These are phyloP conservation scores for Sebastes diploproa DNA, from an alignment of 2,797 vertebrate genomes.

Conservation along the genomic window DNA sequence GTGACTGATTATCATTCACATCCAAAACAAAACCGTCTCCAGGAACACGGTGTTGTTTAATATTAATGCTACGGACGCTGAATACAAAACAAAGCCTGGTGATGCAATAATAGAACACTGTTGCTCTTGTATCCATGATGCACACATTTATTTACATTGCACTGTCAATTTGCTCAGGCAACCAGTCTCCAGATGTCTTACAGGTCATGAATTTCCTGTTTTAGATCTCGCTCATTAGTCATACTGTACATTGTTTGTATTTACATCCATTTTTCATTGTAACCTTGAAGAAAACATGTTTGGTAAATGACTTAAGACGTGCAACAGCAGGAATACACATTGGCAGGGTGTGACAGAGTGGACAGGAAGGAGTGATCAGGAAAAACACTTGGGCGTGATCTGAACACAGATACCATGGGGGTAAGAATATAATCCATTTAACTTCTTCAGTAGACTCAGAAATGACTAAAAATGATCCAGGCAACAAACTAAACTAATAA, in stretches of 20 bases:
- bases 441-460: not conserved
- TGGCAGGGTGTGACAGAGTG: not conserved
- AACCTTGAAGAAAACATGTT: not conserved
- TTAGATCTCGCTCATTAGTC: slow-evolving; percentile 3
- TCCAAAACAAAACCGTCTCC: not conserved
- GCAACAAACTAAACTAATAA: not conserved
- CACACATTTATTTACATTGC: not conserved
- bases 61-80: not conserved
- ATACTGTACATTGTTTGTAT: slow-evolving; percentile 3
- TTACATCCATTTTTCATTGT: not conserved
- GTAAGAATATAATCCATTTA: not conserved
- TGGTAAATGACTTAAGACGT: not conserved
- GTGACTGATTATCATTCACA: not conserved
- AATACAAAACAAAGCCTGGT: not conserved
- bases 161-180: too few relatives aligned
- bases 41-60: not conserved
- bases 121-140: not conserved
- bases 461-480: not conserved
- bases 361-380: slow-evolving; percentile 33
- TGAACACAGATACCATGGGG: not conserved
- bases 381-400: slow-evolving; percentile 2
- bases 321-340: not conserved
- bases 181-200: not conserved
- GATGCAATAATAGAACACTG: not conserved
- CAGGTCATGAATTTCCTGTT: not conserved